Base-by-base conservation (phyloP, 1,140 invertebrate genomes). In the roundworm (Caenorhabditis elegans) region DNA sequence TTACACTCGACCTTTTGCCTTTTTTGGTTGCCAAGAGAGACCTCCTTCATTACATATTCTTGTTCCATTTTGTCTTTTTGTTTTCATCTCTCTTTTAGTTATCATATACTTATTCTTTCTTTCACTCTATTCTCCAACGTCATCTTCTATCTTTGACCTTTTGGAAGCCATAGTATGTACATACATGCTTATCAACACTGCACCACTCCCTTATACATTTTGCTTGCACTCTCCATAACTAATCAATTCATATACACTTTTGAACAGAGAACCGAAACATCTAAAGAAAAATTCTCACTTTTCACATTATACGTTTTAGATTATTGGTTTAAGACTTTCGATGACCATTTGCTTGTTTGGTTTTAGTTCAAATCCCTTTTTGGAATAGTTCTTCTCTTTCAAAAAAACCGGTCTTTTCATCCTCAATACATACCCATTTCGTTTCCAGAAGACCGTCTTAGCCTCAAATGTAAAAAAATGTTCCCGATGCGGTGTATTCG, bases 391-490 rank as follows among this genome's bases (percentile, higher is more conserved):
- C 11, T 70, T 43, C 5, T 31, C 22, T 70, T 43, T 70, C 28
- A 6, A 26, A 26, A 17, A 60, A 70, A 70, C 60, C 60, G 31
- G 34, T 36, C 34, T 70, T 70, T 26, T 70, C 60, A 70, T 70
- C 60, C 34, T 10, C 24, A 24, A 43, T n/a, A 43, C 15, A 70
- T 6, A 8, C 34, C 34, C 55, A 34, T 34, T 36, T 60, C 6
- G 13, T 24, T 53, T 70, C 60, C 60, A 70, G 60, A 70, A 22
- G n/a, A 60, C 53, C 53, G 13, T 70, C 60, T 70, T 39, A 39
- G 24, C 34, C 34, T 70, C 19, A 1, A 70, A 70, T 70, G 60
- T 70, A n/a, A 70, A 70, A n/a, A 70, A 70, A 70, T 70, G 60
- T 70, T 70, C 60, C 60, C 60, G 6, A 70, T 70, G 3, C 31